phyloP scores from a whole-genome alignment of 92 coral and sea anemone genomes.

The Epizoanthus fatuus region DNA sequence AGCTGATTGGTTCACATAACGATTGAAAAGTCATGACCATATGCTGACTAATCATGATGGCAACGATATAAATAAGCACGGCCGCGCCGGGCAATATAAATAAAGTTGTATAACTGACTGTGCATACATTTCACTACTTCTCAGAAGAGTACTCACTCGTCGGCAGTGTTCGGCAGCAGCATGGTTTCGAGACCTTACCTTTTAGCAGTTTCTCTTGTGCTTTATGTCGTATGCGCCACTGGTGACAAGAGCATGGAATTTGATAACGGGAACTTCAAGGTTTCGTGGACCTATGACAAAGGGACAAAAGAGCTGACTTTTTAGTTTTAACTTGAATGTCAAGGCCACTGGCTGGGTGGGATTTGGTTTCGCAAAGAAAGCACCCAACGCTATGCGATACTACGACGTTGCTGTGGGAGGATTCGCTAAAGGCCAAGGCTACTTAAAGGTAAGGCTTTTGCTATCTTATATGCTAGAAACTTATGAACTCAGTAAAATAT shows the following conservation, averaged over 20 bases:
- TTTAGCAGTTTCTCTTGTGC: not conserved
- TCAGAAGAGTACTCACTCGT: no score
- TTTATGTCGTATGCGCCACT: not conserved
- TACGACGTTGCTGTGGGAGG: conserved; percentile 29
- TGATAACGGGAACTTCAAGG: conserved; percentile 20
- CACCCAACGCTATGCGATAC: conserved; percentile 4
- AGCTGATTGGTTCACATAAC: not conserved
- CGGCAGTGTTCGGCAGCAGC: not conserved
- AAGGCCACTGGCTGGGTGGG: conserved; percentile 36
- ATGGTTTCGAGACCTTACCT: not conserved
- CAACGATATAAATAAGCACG: no score
- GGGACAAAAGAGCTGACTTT: not conserved
- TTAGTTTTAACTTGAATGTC: conserved; percentile 5
- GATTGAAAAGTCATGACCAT: not conserved
- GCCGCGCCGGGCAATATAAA: no score
- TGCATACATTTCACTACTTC: no score
- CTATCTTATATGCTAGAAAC: no score
- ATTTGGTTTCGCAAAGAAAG: conserved; percentile 5
- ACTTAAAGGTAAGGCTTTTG: conserved; percentile 11
- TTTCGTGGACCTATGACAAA: conserved; percentile 20
- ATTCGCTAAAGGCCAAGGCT: not conserved
- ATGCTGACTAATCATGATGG: not conserved
- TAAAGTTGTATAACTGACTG: no score
- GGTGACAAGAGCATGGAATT: not conserved
- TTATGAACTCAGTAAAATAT: no score